Evolutionary conservation across 2,797 vertebrate species (phyloP), one percentile per base, ranked within the genome.

Genomic region (Emydoidea blandingii): DNA sequence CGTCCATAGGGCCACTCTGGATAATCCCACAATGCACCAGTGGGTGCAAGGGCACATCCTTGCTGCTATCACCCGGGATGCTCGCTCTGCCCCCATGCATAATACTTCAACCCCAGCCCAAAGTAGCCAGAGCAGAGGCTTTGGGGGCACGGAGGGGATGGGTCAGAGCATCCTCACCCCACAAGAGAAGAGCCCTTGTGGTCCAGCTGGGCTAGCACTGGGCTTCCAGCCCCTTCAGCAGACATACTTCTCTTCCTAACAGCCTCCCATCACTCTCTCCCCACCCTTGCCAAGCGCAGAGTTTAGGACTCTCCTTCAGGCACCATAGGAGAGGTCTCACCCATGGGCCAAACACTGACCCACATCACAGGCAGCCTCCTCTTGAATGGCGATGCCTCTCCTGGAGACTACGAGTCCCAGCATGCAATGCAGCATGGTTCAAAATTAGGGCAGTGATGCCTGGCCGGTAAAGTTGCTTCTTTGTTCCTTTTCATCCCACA

Each of bases 381-480:
- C 31, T 62, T 34, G 29, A 62, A 34, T 18, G 16, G 59, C n/a
- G 31, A 7, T 62, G 59, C 59, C 31, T 62, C 29, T 31, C 29
- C 57, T 6, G 2, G 5, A 62, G 29, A 62, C 59, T 54, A 54
- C 27, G 23, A 23, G 21, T 12, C n/a, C n/a, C n/a, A 72, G n/a
- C n/a, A 72, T 72, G n/a, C 65, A 41, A 23, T 21, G 65, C 9
- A 68, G 65, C 34, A 37, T 37, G n/a, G 18, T 37, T 68, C 59
- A 34, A 62, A 62, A 62, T 8, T 18, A 68, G n/a, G 18, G 18
- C 65, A 5, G n/a, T 11, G 3, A n/a, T 11, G 18, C 5, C 9
- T 21, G 3, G 8, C 15, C 31, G 4, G 7, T 31, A 18, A 0
- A 62, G 31, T 31, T 62, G 59, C 59, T 34, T 0, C 59, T 62